Conservation (phyloP, 2,888 invertebrate genomes). For the Flabesymbios commensalis region DNA sequence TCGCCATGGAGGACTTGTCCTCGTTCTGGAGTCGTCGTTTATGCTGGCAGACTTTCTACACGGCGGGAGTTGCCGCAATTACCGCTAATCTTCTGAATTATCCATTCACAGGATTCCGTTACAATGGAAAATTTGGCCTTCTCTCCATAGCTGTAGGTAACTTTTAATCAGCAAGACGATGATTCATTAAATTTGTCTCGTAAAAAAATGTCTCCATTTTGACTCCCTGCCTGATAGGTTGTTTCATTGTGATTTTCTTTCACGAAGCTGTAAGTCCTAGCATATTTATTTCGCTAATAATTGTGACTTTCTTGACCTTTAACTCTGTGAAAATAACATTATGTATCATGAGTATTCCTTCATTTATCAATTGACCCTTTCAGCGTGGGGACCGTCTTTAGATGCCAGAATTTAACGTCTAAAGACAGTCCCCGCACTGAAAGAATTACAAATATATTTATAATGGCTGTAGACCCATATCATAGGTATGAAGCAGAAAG, state of each 20-base stretch:
- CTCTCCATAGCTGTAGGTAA: slow-evolving; percentile 30
- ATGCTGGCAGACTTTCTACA: slow-evolving; percentile 57
- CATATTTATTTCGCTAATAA: too few species aligned
- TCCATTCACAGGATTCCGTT: slow-evolving; percentile 37
- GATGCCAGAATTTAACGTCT: too few species aligned
- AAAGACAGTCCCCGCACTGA: too few species aligned
- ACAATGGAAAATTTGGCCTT: slow-evolving; percentile 35
- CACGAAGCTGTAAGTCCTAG: too few species aligned
- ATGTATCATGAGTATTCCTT: too few species aligned
- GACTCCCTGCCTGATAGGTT: background rate
- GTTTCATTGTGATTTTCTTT: background rate
- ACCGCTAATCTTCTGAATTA: slow-evolving; percentile 37
- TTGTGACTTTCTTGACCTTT: too few species aligned
- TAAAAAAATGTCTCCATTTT: background rate
- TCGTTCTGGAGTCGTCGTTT: slow-evolving; percentile 53
- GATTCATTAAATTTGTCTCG: background rate
- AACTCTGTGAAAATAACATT: too few species aligned
- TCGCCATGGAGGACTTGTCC: slow-evolving; percentile 58
- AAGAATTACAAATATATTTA: too few species aligned
- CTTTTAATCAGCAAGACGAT: background rate
- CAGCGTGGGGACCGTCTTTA: too few species aligned
- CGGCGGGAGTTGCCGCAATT: slow-evolving; percentile 45
- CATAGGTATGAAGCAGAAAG: too few species aligned
- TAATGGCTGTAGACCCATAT: too few species aligned
- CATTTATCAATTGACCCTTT: too few species aligned